Percentiles rank a stretch among this genome's conserved stretches.
These are phyloP conservation scores for Wasmannia auropunctata DNA, from an alignment of 1,140 invertebrate species.

Conservation along the genomic window DNA sequence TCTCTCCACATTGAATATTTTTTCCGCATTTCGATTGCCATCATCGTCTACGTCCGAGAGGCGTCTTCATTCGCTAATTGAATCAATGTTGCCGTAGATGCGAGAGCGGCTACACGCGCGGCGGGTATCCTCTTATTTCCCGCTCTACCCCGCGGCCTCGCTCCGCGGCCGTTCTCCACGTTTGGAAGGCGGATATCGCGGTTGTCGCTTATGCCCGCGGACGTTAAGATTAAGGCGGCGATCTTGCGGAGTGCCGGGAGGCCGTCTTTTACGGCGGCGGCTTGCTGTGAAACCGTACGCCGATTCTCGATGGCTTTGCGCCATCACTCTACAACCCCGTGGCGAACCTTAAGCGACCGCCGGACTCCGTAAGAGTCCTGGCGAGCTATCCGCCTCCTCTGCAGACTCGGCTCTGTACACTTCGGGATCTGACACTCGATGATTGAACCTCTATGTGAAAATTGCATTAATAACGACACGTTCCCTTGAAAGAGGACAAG, in stretches of 20 bases:
- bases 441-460: background rate
- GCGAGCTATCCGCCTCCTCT: slow-evolving; percentile 58
- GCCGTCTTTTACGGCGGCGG: slow-evolving; percentile 64
- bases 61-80: slow-evolving; percentile 50
- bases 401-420: slow-evolving; percentile 19
- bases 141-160: slow-evolving; percentile 2
- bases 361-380: slow-evolving; percentile 57
- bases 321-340: slow-evolving; percentile 66
- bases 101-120: background rate
- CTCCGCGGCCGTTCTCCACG: background rate
- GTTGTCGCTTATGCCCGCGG: slow-evolving; percentile 59
- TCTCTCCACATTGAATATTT: background rate
- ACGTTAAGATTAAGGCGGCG: slow-evolving; percentile 69
- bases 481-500: background rate
- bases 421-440: background rate
- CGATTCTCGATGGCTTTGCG: slow-evolving; percentile 63
- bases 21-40: slow-evolving; percentile 20
- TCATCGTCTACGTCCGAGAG: slow-evolving; percentile 28
- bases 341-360: slow-evolving; percentile 65
- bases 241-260: slow-evolving; percentile 52
- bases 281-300: slow-evolving; percentile 74
- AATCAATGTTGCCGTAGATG: slow-evolving; percentile 36
- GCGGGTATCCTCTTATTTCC: slow-evolving; percentile 20
- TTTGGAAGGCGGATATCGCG: slow-evolving; percentile 46
- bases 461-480: background rate